Evolutionary conservation across 1,140 invertebrate species (phyloP), one percentile per base, ranked within the genome.

Genomic region (Trichoplusia ni): DNA sequence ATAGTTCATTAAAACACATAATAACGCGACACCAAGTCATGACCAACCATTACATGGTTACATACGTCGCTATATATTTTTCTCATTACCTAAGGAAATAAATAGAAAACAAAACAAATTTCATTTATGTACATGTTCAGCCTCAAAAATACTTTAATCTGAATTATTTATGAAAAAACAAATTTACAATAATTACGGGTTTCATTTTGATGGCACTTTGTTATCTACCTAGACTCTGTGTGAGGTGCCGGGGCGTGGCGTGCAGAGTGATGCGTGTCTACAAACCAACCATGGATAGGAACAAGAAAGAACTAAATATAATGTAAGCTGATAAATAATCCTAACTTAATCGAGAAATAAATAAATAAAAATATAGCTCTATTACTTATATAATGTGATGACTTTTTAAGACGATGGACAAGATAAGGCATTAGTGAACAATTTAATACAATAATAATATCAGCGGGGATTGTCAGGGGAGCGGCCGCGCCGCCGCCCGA

Each of bases 321-420:
- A 38, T 33, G 9, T 47, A 64, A 23, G 58, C 66, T 64, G 60
- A 62, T 69, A 23, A 71, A 61, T 68, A 73, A 81, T 38, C 42
- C 73, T 81, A 77, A 67, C 73, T 84, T 85, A 86, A 64, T 72
- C 49, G 59, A 82, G 65, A 70, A 86, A 86, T 86, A 88, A 86
- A 88, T 88, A 82, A 84, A 80, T 84, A 81, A 81, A 77, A 77
- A 78, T 75, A 82, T 81, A 84, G 42, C 69, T 81, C 69, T 85
- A 82, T 70, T 76, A n/a, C n/a, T n/a, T n/a, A 71, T 70, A 81
- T 85, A 87, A 60, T 88, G 87, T 86, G 85, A 90, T 90, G 87
- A 77, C 82, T 64, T 71, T 76, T 84, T 82, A 89, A 75, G 59
- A 73, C 77, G 72, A 86, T 83, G 73, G 86, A 89, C 86, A 89